Percentiles rank a stretch among this genome's conserved stretches.
Evolutionary conservation across 2,797 vertebrate species (phyloP).

Genomic region (Limnodromus scolopaceus): DNA sequence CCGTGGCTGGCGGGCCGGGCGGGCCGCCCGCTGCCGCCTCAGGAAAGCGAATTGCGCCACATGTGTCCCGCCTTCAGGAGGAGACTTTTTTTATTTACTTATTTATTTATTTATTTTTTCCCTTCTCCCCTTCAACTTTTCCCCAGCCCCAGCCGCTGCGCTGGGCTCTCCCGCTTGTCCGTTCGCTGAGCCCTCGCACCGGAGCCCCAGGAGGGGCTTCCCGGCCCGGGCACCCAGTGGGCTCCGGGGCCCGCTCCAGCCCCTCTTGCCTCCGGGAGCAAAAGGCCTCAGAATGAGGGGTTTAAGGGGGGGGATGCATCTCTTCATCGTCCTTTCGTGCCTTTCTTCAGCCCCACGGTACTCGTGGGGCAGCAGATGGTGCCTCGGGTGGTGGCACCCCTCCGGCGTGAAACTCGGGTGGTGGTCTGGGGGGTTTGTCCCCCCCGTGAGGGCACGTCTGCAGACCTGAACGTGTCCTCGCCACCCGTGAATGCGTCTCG

Average conservation of each 20-base stretch:
- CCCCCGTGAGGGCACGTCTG: neutral
- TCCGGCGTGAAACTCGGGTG: accelerated
- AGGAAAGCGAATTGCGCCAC: neutral
- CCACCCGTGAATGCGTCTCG: neutral
- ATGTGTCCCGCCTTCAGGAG: neutral
- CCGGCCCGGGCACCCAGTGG: neutral
- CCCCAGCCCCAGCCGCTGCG: too few relatives aligned
- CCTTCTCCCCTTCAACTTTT: neutral
- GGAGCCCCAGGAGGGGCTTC: neutral
- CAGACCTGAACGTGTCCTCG: neutral
- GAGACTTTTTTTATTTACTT: neutral
- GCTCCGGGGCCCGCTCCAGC: neutral
- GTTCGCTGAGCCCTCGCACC: neutral
- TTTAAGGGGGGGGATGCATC: too few relatives aligned
- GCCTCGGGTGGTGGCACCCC: neutral
- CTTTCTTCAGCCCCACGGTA: neutral
- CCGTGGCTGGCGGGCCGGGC: neutral
- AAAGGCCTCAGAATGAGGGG: neutral
- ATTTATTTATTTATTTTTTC: neutral
- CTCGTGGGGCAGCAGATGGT: neutral
- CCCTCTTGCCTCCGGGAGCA: neutral
- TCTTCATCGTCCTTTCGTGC: neutral
- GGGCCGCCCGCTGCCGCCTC: neutral
- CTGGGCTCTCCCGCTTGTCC: neutral
- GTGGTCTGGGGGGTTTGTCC: neutral